phyloP scores from a whole-genome alignment of 2,797 vertebrate species.

The Thamnophis elegans region DNA sequence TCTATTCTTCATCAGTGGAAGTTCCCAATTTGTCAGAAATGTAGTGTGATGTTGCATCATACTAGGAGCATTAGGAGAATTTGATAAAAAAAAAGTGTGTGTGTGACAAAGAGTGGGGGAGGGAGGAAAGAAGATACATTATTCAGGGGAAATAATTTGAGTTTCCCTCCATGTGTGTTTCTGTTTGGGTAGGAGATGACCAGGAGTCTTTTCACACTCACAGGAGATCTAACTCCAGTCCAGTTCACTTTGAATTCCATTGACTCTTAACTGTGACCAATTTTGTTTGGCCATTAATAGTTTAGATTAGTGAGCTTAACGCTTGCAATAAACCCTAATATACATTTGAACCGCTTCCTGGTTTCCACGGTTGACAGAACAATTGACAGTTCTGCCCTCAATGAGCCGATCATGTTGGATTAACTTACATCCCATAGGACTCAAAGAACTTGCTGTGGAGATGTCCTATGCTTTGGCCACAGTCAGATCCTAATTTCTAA shows the following conservation, averaged over 20 bases:
- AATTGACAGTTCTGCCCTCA: background rate
- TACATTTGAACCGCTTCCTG: background rate
- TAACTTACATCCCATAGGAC: background rate
- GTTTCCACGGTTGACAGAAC: background rate
- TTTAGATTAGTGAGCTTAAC: background rate
- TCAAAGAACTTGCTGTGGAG: background rate
- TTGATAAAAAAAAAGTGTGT: no score
- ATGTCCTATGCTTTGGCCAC: background rate
- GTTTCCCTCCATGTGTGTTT: background rate
- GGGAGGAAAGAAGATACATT: background rate
- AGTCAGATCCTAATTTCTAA: background rate
- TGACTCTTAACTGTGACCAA: background rate
- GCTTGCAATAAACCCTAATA: background rate
- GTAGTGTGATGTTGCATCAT: background rate
- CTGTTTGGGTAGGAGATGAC: background rate
- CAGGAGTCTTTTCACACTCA: background rate
- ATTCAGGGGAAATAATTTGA: background rate
- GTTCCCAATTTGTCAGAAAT: background rate
- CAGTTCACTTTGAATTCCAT: background rate
- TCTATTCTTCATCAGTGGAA: background rate
- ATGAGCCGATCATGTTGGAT: background rate
- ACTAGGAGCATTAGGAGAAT: background rate
- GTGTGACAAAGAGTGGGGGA: background rate
- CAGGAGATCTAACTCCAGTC: background rate
- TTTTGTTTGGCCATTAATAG: background rate